Base-by-base conservation (phyloP, 2,797 vertebrate species). In the Lepus oiostolus region DNA sequence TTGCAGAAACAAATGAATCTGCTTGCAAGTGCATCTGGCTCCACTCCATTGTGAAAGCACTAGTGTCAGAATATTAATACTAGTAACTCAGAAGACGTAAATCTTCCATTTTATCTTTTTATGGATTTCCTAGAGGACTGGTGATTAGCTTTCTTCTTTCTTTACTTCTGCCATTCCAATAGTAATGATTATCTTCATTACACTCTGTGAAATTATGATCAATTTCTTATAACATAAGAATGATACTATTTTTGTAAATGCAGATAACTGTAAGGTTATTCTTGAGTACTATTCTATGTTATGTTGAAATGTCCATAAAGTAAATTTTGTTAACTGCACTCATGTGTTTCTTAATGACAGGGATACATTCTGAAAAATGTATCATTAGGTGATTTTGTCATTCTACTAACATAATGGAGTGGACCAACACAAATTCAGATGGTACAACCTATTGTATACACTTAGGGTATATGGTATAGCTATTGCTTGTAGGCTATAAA, bases 101-200 rank as follows among this genome's bases (percentile, higher is more conserved):
- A 22, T 81, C 30, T n/a, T 79, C 13, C 75, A 10, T 89, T 91
- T 83, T 84, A 67, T 90, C 77, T 26, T 81, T 79, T 86, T 85
- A 38, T 72, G 8, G 32, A n/a, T 81, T 92, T 50, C 72, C 50
- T 88, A 32, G 68, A 50, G 3, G 19, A 88, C 30, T 7, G 60
- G 8, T n/a, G 6, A 79, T 74, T 32, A 68, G 5, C 26, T 88
- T 85, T 84, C 35, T 85, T 84, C 35, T 54, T 81, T 83, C 9
- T 92, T 52, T 68, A 19, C 81, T 81, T 81, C 12, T 10, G 10
- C 4, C 38, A 81, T 52, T 70, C 21, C 35, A 38, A 68, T 88
- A 76, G 68, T 85, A 65, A 94, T 71, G 58, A 90, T 93, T 19
- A 42, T 42, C 47, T 65, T 95, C 17, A 60, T 85, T 88, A 42